A percentile compares a stretch with the other conserved stretches of the same genome.
These are phyloP conservation scores for Cardinalis cardinalis DNA, from an alignment of 2,113 vertebrate genomes.

Conservation along the genomic window DNA sequence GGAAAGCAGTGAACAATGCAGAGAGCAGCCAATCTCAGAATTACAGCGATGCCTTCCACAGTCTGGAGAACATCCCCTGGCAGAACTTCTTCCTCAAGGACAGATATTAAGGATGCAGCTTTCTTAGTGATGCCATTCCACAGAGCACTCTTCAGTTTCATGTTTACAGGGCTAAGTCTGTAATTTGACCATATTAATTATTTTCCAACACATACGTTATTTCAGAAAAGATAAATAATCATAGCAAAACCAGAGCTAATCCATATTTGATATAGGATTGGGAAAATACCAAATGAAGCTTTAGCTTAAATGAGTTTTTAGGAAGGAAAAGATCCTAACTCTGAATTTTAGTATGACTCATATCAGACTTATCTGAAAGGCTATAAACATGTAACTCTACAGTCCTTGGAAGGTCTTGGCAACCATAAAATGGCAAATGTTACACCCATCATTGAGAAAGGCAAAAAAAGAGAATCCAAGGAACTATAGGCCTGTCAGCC, in stretches of 20 bases:
- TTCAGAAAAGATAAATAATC: not conserved
- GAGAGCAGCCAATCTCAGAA: conserved; percentile 81
- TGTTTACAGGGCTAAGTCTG: conserved; percentile 74
- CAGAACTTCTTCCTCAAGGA: conserved; percentile 62
- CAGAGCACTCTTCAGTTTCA: conserved; percentile 75
- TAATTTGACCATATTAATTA: conserved; percentile 18
- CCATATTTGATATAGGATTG: not conserved
- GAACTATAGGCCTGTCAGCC: not conserved
- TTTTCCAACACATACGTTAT: not conserved
- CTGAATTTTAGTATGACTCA: not conserved
- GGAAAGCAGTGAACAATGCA: conserved; percentile 72
- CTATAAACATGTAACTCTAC: not conserved
- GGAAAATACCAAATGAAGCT: not conserved
- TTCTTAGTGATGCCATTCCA: conserved; percentile 78
- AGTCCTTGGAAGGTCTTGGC: not conserved
- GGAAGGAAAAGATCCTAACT: not conserved
- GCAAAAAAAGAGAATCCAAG: not conserved
- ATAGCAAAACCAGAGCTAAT: not conserved
- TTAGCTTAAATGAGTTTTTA: not conserved
- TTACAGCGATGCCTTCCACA: conserved; percentile 78
- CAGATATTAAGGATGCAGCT: conserved; percentile 74
- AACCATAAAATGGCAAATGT: not conserved
- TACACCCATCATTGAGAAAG: not conserved
- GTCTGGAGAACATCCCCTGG: conserved; percentile 37
- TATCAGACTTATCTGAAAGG: not conserved